A percentile compares a stretch with the other conserved stretches of the same genome.
Evolutionary conservation across 2,888 invertebrate species (phyloP).

Genomic region (Syrista parreyssii): DNA sequence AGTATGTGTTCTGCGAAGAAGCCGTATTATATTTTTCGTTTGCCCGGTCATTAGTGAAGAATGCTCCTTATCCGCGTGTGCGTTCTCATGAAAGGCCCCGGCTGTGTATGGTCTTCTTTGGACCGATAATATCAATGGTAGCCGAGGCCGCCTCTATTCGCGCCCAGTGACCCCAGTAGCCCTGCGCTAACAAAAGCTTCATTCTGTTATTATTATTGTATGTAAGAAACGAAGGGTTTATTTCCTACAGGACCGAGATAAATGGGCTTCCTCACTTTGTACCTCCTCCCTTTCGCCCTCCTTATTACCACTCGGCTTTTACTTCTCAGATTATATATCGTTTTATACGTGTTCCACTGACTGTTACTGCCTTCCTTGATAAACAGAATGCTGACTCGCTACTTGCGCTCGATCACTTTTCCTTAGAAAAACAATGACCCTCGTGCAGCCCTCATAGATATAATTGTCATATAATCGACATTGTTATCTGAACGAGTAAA

Average conservation of each 20-base stretch:
- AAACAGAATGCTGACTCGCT: no score
- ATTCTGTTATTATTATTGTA: constrained; percentile 58
- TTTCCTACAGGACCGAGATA: constrained; percentile 34
- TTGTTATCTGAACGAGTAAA: no score
- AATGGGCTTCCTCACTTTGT: constrained; percentile 25
- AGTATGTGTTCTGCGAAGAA: neutral
- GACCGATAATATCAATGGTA: constrained; percentile 43
- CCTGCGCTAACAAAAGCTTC: constrained; percentile 51
- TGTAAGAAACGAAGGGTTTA: constrained; percentile 46
- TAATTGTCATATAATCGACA: no score
- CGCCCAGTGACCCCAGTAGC: constrained; percentile 47
- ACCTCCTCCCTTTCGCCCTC: neutral
- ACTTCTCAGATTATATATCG: constrained; percentile 9
- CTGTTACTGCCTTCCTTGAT: neutral
- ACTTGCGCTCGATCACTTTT: no score
- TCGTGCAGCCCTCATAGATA: no score
- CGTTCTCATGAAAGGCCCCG: constrained; percentile 33
- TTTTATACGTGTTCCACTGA: constrained; percentile 12
- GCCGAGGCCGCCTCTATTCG: constrained; percentile 39
- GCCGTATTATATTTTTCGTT: constrained; percentile 25
- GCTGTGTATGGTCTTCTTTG: constrained; percentile 39
- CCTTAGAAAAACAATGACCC: no score
- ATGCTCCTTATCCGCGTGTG: constrained; percentile 38
- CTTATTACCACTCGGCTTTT: neutral
- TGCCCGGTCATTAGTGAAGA: constrained; percentile 41